Evolutionary conservation across 2,888 invertebrate species (phyloP), one percentile per base, ranked within the genome.

Genomic region (Gortyna flavago): DNA sequence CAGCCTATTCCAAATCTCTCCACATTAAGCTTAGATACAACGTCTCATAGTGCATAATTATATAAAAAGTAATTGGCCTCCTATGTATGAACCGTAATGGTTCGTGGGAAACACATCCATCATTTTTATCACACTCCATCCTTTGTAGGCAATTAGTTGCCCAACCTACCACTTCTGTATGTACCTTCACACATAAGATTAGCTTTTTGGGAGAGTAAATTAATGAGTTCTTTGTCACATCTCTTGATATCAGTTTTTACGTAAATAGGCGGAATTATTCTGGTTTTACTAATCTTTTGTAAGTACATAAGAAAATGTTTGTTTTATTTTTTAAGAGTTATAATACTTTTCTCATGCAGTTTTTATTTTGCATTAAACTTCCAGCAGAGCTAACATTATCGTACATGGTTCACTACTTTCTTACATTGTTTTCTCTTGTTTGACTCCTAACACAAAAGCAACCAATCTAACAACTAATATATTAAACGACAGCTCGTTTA

Each of bases 101-200:
- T 75, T 72, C 87, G 87, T 87, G 87, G 83, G 87, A 87, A 87
- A 70, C 72, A 61, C 79, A 81, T 87, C 75, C 74, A 87, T 75
- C 78, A 79, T 78, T 78, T 83, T 87, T 85, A 85, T 85, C 85
- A 80, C 82, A 77, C 83, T 85, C 67, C 87, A 86, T 86, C 87
- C 83, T 82, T 73, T 75, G 80, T 87, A 75, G 80, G 80, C 87
- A 85, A 86, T 87, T 86, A 87, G 75, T 80, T 87, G 72, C 61
- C 41, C 84, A 81, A 84, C 78, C 76, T 81, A 75, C 86, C 75
- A 85, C 67, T 81, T 81, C 78, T 35, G 44, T 65, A 62, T 32
- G 57, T 72, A 75, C 51, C 61, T 80, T 54, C 21, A 59, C 38
- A 73, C 61, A 62, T 62, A 35, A 74, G 59, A 77, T 75, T 72